Conservation (phyloP, 2,888 invertebrate species). For the Drosophila planitibia region DNA sequence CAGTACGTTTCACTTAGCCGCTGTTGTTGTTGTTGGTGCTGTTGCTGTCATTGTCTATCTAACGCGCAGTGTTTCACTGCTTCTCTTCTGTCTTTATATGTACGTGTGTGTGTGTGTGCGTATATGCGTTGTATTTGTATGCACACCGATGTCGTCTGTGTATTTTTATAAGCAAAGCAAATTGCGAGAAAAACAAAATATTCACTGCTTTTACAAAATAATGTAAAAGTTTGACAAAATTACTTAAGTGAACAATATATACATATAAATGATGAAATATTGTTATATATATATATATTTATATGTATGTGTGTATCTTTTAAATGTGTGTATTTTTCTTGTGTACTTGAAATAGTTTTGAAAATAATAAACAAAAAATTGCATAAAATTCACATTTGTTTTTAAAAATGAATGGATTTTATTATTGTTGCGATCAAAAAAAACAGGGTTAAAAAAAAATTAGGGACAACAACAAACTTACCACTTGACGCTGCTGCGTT, state of each 20-base stretch:
- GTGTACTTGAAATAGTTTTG: constrained; percentile 57
- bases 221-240: constrained; percentile 43
- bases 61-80: constrained; percentile 52
- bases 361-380: constrained; percentile 47
- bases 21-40: constrained; percentile 30
- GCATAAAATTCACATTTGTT: constrained; percentile 43
- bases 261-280: constrained; percentile 42
- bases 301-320: not conserved
- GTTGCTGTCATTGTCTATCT: constrained; percentile 57
- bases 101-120: constrained; percentile 5
- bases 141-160: constrained; percentile 7
- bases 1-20: constrained; percentile 60
- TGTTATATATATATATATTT: not conserved
- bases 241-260: not conserved
- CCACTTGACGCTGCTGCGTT: constrained; percentile 71
- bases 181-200: constrained; percentile 37
- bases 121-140: constrained; percentile 29
- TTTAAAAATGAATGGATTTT: constrained; percentile 10
- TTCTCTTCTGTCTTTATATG: constrained; percentile 26
- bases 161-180: constrained; percentile 49
- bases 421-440: constrained; percentile 43
- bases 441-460: constrained; percentile 36
- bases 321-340: not conserved
- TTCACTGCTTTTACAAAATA: constrained; percentile 50
- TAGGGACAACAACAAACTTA: constrained; percentile 56